These are phyloP conservation scores for Sesia bembeciformis DNA, from an alignment of 2,888 invertebrate species.

Conservation along the genomic window DNA sequence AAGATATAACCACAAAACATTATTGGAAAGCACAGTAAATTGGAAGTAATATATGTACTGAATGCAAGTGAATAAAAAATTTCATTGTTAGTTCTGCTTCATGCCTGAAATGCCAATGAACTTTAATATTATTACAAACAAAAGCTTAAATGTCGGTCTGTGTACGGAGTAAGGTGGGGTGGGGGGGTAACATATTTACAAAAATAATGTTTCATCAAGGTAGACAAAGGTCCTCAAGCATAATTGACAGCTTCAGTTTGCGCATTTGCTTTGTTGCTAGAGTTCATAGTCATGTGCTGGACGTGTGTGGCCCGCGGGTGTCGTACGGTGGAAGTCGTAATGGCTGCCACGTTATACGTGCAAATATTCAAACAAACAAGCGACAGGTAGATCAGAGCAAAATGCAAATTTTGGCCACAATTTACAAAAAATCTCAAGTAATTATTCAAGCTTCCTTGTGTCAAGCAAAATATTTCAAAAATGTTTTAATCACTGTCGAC, in stretches of 20 bases:
- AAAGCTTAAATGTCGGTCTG: conserved; percentile 36
- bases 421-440: conserved; percentile 16
- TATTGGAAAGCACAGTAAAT: neutral
- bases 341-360: too few species aligned
- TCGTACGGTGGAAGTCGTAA: too few species aligned
- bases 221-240: conserved; percentile 59
- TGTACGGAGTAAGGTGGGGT: conserved; percentile 15
- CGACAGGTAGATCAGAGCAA: conserved; percentile 34
- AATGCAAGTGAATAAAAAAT: conserved; percentile 53
- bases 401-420: conserved; percentile 33
- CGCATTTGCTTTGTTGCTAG: neutral
- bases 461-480: conserved; percentile 22
- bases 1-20: neutral
- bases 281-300: neutral
- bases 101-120: conserved; percentile 50
- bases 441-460: conserved; percentile 30
- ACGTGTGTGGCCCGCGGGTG: too few species aligned
- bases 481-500: conserved; percentile 25
- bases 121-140: conserved; percentile 51
- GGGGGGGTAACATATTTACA: conserved; percentile 36
- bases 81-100: conserved; percentile 58
- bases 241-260: conserved; percentile 26
- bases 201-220: conserved; percentile 58
- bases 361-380: conserved; percentile 28
- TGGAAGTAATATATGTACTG: conserved; percentile 47